Evolutionary conservation across 2,888 invertebrate species (phyloP).

Genomic region (Lypha dubia): DNA sequence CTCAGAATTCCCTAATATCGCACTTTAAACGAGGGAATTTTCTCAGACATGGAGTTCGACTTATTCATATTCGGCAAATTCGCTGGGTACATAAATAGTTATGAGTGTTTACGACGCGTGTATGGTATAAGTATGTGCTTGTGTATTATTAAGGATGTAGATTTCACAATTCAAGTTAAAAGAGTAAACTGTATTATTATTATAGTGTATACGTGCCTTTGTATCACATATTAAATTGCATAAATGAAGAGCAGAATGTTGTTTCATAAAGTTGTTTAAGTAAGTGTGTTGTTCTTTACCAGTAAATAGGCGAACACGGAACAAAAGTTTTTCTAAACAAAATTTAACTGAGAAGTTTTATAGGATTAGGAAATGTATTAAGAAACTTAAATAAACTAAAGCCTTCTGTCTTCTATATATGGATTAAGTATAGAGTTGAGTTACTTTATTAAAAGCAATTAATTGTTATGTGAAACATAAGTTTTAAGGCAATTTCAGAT

Average conservation of each 20-base stretch:
- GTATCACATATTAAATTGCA: constrained; percentile 35
- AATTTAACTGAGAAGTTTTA: background rate
- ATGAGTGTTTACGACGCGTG: background rate
- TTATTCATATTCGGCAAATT: too few species aligned
- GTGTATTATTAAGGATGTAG: constrained; percentile 39
- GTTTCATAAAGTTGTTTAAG: constrained; percentile 25
- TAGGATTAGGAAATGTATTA: background rate
- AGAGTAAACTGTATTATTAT: constrained; percentile 18
- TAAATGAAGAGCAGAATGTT: constrained; percentile 55
- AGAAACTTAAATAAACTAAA: background rate
- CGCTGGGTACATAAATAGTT: background rate
- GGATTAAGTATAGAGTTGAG: background rate
- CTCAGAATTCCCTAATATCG: too few species aligned
- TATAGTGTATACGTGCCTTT: constrained; percentile 2
- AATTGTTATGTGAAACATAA: too few species aligned
- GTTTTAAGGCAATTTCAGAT: too few species aligned
- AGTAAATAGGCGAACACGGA: background rate
- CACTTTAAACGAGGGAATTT: too few species aligned
- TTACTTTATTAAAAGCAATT: background rate
- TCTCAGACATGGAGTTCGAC: too few species aligned
- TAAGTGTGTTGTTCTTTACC: too few species aligned
- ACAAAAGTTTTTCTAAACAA: background rate
- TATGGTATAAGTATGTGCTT: background rate
- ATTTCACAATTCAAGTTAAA: constrained; percentile 28
- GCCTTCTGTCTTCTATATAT: background rate